A percentile compares a stretch with the other conserved stretches of the same genome.
Evolutionary conservation across 2,888 invertebrate genomes (phyloP).

Genomic region (Harpagoxenus sublaevis): DNA sequence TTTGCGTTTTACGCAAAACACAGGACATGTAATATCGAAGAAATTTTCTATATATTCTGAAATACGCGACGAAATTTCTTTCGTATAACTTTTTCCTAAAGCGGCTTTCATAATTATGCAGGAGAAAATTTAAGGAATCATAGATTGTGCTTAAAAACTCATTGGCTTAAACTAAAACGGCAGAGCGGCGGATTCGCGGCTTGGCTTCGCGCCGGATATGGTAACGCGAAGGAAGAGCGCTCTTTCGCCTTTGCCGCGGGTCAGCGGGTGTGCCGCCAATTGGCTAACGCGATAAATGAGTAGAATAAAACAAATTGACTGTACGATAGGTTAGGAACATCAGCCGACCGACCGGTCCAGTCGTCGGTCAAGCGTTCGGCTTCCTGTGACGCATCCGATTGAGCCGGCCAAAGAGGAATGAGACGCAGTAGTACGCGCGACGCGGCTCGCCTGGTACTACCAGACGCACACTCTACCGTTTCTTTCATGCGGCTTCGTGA

Average conservation of each 20-base stretch:
- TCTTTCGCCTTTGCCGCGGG: constrained; percentile 55
- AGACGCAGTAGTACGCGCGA: constrained; percentile 70
- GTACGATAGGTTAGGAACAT: constrained; percentile 74
- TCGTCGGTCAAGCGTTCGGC: constrained; percentile 72
- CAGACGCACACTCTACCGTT: constrained; percentile 74
- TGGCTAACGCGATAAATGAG: constrained; percentile 78
- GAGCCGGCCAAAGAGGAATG: constrained; percentile 71
- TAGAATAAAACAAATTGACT: constrained; percentile 75
- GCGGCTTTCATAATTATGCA: not conserved
- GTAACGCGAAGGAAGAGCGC: constrained; percentile 45
- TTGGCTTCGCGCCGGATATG: constrained; percentile 16
- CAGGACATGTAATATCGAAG: not conserved
- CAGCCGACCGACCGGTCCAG: constrained; percentile 63
- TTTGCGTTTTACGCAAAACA: not conserved
- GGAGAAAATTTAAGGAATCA: not conserved
- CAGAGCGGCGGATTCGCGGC: not conserved
- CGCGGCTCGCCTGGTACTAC: constrained; percentile 76
- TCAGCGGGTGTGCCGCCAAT: constrained; percentile 71
- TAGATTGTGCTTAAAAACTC: not conserved
- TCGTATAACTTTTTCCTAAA: not conserved
- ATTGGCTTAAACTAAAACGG: not conserved
- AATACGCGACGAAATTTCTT: not conserved
- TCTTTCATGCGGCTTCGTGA: constrained; percentile 66
- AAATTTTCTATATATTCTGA: not conserved
- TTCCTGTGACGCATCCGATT: constrained; percentile 76